Evolutionary conservation across 2,113 vertebrate genomes (phyloP), one percentile per base, ranked within the genome.

Genomic region (Amphiprion percula): DNA sequence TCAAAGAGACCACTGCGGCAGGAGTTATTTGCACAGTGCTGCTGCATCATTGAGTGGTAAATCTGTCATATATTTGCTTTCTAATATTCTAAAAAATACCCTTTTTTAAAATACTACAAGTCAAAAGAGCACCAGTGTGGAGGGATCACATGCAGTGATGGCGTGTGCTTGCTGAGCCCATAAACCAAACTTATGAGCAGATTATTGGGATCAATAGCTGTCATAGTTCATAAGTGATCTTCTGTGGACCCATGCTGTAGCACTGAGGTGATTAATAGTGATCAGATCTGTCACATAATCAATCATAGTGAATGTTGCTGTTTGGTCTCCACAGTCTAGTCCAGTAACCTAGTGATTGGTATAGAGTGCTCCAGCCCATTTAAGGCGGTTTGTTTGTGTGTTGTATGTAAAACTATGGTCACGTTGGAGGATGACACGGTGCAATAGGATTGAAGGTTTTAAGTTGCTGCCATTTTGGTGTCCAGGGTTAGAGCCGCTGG

Each of bases 371-470:
- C 17, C 60, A 44, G 28, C 41, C 30, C 66, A 23, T 39, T 55
- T 9, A 26, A 73, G 65, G 16, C 0, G 10, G 47, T 80, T 72
- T 79, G 74, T 90, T 74, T 83, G 52, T 71, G 46, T 81, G 10
- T 23, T 76, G 26, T 63, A 41, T 68, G 53, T 62, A 24, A 15
- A 74, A 54, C 71, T 84, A 55, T 80, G 68, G 74, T 90, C 88
- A 91, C 79, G 82, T 88, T 89, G 90, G 84, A 80, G 53, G 82
- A 77, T 83, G 91, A 82, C 79, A 80, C 56, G 24, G 44, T 56
- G 64, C 70, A 94, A 91, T 91, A 88, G 93, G 93, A 95, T 94
- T 94, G 90, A 80, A 79, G 86, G 86, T 74, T 92, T 93, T 94
- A 95, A 93, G 80, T 91, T 87, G 87, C 88, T 93, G 92, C 93